Percentiles rank a stretch among this genome's conserved stretches.
Evolutionary conservation across 92 coral and sea anemone species (phyloP).

Genomic region (Pocillopora meandrina): DNA sequence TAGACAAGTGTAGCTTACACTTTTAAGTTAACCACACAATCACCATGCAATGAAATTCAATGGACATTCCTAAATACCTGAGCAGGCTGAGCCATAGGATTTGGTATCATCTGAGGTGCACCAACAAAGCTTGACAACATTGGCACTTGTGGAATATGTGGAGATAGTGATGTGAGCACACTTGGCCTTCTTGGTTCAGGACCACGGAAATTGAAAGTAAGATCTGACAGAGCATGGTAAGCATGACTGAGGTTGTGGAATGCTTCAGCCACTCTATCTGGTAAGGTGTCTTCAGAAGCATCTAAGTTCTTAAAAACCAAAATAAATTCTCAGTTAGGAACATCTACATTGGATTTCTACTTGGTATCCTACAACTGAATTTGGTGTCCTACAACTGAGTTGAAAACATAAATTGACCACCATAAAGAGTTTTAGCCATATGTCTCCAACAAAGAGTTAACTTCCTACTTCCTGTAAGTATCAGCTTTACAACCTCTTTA

Average conservation of each 20-base stretch:
- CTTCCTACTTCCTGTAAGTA: no score
- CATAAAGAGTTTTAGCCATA: no score
- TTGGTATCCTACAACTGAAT: neutral
- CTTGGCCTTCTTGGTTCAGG: constrained; percentile 86
- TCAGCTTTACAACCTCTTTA: no score
- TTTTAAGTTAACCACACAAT: neutral
- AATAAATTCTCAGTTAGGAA: neutral
- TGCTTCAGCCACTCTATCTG: constrained; percentile 94
- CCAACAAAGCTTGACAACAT: constrained; percentile 64
- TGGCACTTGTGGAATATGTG: constrained; percentile 55
- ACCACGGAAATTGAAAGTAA: constrained; percentile 86
- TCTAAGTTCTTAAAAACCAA: constrained; percentile 55
- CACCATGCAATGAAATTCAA: neutral
- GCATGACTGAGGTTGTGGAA: constrained; percentile 95
- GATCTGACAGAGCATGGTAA: constrained; percentile 97
- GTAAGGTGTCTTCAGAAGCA: constrained; percentile 92
- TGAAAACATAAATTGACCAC: no score
- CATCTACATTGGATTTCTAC: neutral
- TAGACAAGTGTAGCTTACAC: no score
- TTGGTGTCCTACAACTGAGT: no score
- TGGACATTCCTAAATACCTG: constrained; percentile 14
- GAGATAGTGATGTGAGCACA: constrained; percentile 84
- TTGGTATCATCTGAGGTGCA: constrained; percentile 57
- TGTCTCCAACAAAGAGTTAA: no score
- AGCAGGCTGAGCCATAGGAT: neutral